Base-by-base conservation (phyloP, 2,797 vertebrate genomes). In the Spheniscus humboldti region DNA sequence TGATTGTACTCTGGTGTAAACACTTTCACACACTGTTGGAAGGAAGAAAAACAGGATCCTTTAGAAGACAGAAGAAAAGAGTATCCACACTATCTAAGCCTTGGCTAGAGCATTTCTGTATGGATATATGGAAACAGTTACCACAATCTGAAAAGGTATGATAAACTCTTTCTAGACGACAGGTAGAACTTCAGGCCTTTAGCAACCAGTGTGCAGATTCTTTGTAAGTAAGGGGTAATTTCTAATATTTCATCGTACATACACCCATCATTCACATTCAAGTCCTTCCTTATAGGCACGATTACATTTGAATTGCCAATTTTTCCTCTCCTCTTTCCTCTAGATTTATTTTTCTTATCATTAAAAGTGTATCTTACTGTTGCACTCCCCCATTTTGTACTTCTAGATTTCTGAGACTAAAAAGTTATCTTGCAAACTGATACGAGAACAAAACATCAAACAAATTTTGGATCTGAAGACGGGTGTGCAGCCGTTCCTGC, bases 31-130 rank as follows among this genome's bases (percentile, higher is more conserved):
- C 23, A 3, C 16, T 31, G 39, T 15, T 56, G 87, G 95, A 94
- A 90, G 92, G 69, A 85, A 88, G 57, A 68, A 84, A 95, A 91
- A 37, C 76, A 78, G 80, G 80, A 76, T 94, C 79, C 89, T 91
- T 93, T 75, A 96, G 95, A 94, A 95, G 97, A 85, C 83, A 91
- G 95, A 95, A 92, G 66, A 95, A 82, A 75, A 78, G 91, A 92
- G 91, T 63, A 90, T 82, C 95, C 86, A 82, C 37, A 64, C 86
- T 88, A 72, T 80, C 94, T 95, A 93, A 94, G 92, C 86, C 82
- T 81, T 84, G 92, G 92, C 92, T 94, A 33, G 39, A 53, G 39
- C 47, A 25, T 30, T 55, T 48, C 66, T 41, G 2, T 93, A 72
- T 55, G 86, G 90, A 80, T 79, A 57, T 72, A 91, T 9, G 11